Evolutionary conservation across 1,140 invertebrate genomes (phyloP), one percentile per base, ranked within the genome.

Genomic region (Rhysida immarginata): DNA sequence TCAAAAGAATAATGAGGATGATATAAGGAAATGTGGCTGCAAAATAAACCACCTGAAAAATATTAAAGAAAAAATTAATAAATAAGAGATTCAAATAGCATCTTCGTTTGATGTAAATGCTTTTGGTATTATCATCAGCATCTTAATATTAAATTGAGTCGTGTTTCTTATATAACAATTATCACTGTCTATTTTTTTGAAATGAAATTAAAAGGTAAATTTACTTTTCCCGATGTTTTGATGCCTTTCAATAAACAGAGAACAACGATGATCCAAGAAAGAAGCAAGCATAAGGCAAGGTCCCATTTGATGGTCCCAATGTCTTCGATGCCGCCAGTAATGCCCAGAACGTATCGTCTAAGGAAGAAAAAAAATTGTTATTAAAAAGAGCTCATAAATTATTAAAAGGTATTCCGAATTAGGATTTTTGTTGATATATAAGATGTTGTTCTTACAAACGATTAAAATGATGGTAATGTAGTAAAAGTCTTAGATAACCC

Each of bases 311-410:
- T 43, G 13, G 14, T 26, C 5, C 63, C 62, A 45, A 96, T 73
- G 71, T 95, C 85, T 62, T 90, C 59, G n/a, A 65, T 56, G 1
- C 60, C 60, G n/a, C 79, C 71, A 64, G 87, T 90, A 55, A 83
- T 74, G 65, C 97, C 87, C 13, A 96, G 70, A 13, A 56, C 55
- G 24, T 24, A 48, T 21, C 41, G 52, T 41, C 45, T 56, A 18
- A 50, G 21, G 50, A 46, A 44, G 18, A 44, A 54, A 2, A 42
- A 29, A 26, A 46, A 55, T 35, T 23, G n/a, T 27, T 41, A 56
- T 21, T 27, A 35, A 50, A n/a, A n/a, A n/a, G n/a, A n/a, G n/a
- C n/a, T n/a, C n/a, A n/a, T n/a, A n/a, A n/a, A n/a, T n/a, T n/a
- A n/a, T n/a, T n/a, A n/a, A n/a, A n/a, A n/a, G n/a, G n/a, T n/a